Evolutionary conservation across 2,888 invertebrate species (phyloP).

Genomic region (Nephrotoma appendiculata): DNA sequence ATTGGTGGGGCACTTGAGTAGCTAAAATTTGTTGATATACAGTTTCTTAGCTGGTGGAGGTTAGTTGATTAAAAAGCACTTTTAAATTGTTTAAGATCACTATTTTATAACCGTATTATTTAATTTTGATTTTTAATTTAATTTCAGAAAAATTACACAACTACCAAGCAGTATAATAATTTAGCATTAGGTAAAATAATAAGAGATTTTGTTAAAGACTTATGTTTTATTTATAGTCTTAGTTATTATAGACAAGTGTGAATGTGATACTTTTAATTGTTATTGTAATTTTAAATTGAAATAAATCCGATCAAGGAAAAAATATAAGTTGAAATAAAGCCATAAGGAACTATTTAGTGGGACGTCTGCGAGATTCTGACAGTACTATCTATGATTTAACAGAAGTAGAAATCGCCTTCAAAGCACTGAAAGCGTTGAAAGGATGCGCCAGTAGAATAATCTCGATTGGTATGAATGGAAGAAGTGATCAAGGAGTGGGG

Average conservation of each 20-base stretch:
- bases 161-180: background rate
- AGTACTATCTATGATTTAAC: too few relatives aligned
- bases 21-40: background rate
- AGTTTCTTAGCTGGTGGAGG: background rate
- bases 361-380: too few relatives aligned
- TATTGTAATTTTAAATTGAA: background rate
- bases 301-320: background rate
- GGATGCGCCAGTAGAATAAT: too few relatives aligned
- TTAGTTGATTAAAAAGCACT: background rate
- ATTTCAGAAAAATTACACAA: background rate
- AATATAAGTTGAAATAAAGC: too few relatives aligned
- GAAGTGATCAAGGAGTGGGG: too few relatives aligned
- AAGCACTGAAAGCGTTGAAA: too few relatives aligned
- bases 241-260: background rate
- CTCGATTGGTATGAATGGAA: too few relatives aligned
- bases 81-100: background rate
- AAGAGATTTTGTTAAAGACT: background rate
- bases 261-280: background rate
- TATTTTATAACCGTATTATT: background rate
- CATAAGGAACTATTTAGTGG: too few relatives aligned
- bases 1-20: background rate
- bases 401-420: too few relatives aligned
- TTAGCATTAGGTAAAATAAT: background rate
- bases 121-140: background rate
- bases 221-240: background rate